These are phyloP conservation scores for Pygoscelis adeliae DNA, from an alignment of 2,113 vertebrate species.

Conservation along the genomic window DNA sequence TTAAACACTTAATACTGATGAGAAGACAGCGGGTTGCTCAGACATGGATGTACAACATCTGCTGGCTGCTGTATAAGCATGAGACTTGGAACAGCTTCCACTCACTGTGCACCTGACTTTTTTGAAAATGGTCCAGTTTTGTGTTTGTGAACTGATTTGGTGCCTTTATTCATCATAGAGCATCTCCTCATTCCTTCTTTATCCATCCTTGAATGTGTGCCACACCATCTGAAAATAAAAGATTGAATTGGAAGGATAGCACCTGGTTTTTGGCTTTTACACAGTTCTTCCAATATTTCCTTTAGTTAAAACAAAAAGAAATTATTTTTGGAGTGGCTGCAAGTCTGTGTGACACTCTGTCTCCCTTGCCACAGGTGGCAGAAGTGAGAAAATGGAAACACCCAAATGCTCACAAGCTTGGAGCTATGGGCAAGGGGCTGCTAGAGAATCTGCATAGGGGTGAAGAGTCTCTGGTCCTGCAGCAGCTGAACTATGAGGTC, in stretches of 20 bases:
- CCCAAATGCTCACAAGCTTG: background rate
- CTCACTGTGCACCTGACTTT: slow-evolving; percentile 55
- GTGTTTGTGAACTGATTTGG: slow-evolving; percentile 23
- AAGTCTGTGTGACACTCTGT: background rate
- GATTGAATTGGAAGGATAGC: background rate
- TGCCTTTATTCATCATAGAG: slow-evolving; percentile 1
- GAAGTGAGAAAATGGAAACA: background rate
- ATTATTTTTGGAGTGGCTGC: background rate
- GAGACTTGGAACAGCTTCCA: slow-evolving; percentile 37
- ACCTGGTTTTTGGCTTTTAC: background rate
- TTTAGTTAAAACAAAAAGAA: background rate
- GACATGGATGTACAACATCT: slow-evolving; percentile 37
- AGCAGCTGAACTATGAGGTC: background rate
- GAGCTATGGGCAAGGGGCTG: background rate
- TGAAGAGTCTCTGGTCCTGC: background rate
- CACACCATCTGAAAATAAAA: slow-evolving; percentile 21
- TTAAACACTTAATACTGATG: slow-evolving; percentile 11
- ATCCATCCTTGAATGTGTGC: slow-evolving; percentile 8
- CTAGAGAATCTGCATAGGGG: fast-evolving
- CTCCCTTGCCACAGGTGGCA: background rate
- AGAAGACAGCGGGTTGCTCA: slow-evolving; percentile 51
- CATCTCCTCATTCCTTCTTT: background rate
- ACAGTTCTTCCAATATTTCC: background rate
- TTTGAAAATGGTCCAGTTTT: slow-evolving; percentile 52
- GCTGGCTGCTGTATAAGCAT: slow-evolving; percentile 17